A percentile compares a stretch with the other conserved stretches of the same genome.
phyloP scores from a whole-genome alignment of 2,888 invertebrate species.

The Agrotis ipsilon region DNA sequence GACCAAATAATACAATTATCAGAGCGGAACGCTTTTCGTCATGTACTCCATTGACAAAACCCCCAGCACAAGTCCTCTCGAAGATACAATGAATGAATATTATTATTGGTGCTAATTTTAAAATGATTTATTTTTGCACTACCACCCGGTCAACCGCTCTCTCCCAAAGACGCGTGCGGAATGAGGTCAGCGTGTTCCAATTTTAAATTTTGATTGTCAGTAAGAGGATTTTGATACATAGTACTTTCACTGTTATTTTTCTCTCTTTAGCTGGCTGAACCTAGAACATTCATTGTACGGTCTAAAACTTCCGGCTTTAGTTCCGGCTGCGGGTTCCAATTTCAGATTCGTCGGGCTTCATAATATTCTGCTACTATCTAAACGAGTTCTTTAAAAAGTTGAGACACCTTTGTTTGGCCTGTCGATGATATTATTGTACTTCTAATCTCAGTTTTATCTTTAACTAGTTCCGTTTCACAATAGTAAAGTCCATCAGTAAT shows the following conservation, averaged over 20 bases:
- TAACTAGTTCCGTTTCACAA: constrained; percentile 50
- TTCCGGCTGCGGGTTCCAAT: constrained; percentile 69
- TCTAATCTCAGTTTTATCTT: constrained; percentile 37
- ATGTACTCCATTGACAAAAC: constrained; percentile 73
- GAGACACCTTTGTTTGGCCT: constrained; percentile 33
- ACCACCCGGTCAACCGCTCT: constrained; percentile 76
- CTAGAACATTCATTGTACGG: constrained; percentile 54
- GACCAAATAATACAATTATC: constrained; percentile 81
- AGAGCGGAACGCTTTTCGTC: constrained; percentile 81
- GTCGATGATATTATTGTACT: constrained; percentile 45
- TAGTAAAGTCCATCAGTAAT: constrained; percentile 21
- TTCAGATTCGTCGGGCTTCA: constrained; percentile 44
- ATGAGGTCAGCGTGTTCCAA: constrained; percentile 88
- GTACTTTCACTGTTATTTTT: constrained; percentile 82
- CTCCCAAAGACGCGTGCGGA: constrained; percentile 80
- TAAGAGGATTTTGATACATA: constrained; percentile 70
- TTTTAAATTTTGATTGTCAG: constrained; percentile 87
- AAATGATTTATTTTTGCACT: constrained; percentile 83
- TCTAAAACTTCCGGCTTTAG: constrained; percentile 66
- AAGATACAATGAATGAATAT: constrained; percentile 69
- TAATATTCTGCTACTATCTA: constrained; percentile 43
- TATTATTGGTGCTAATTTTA: constrained; percentile 73
- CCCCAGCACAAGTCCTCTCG: constrained; percentile 43
- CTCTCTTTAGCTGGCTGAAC: constrained; percentile 46
- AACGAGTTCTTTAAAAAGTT: constrained; percentile 39